Base-by-base conservation (phyloP, 2,113 vertebrate species). In the Plecotus auritus region DNA sequence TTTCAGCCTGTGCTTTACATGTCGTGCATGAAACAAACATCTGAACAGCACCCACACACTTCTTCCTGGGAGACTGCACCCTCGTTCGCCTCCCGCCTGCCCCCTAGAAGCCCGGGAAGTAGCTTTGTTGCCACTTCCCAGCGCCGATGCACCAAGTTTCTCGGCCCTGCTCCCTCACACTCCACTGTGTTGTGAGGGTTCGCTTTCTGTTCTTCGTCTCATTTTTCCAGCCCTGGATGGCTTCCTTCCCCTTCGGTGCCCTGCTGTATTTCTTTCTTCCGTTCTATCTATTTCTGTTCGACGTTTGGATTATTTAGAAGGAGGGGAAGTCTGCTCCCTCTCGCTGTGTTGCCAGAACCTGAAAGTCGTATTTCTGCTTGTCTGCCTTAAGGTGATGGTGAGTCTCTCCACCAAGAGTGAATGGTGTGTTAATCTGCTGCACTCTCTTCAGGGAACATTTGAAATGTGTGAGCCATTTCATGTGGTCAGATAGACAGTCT, bases 231-330 rank as follows among this genome's bases (percentile, higher is more conserved):
- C 56, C 56, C 16, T 85, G 32, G 40, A 6, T 74, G 18, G 49
- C 40, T 61, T 30, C 16, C 70, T 59, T 56, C 74, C 35, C 30
- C 45, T 74, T 92, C 49, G 54, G 49, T 64, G 54, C 26, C 35
- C 40, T 81, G 47, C 59, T 76, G 1, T 81, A 17, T 45, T 47
- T 92, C 47, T 89, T 94, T 42, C 32, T 93, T 73, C 51, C 67
- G 1, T 86, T 69, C 85, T 54, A 45, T 37, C 51, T 94, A 1
- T 87, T 91, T 83, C 30, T 96, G 1, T 59, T 82, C 35, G 81
- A 47, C 16, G 51, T 72, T 83, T 77, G 54, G 59, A 72, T 81
- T 94, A 59, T 90, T 92, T 95, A 82, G 74, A 74, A 70, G 90
- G 76, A 69, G n/a, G 37, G 47, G 69, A 67, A 51, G 22, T 91